A percentile compares a stretch with the other conserved stretches of the same genome.
Evolutionary conservation across 2,888 invertebrate species (phyloP).

Genomic region (Clunio marinus): DNA sequence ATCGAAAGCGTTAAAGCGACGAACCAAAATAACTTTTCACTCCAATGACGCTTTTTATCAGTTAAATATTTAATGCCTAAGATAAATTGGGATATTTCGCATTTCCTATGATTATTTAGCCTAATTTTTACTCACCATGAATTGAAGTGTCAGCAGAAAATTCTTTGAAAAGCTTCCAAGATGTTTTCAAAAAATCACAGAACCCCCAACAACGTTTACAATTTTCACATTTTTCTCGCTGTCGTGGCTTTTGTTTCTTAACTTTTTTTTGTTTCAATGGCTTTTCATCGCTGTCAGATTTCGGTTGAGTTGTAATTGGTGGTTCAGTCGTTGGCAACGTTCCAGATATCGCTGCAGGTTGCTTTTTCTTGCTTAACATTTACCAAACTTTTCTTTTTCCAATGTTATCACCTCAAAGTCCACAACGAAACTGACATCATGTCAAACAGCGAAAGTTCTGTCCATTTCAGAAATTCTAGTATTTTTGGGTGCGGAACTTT

Average conservation of each 20-base stretch:
- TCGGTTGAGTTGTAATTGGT: no score
- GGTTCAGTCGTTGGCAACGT: no score
- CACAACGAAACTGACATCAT: not conserved
- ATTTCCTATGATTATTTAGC: no score
- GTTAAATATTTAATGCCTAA: constrained; percentile 28
- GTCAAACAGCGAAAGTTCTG: not conserved
- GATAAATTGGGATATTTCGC: no score
- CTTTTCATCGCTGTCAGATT: no score
- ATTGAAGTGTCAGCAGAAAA: constrained; percentile 5
- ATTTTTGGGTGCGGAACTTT: not conserved
- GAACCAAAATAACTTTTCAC: constrained; percentile 15
- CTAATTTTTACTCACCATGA: no score
- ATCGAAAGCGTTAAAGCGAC: constrained; percentile 8
- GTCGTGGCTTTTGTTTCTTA: not conserved
- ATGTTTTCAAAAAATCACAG: constrained; percentile 18
- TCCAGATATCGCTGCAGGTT: not conserved
- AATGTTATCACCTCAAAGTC: not conserved
- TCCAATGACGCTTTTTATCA: constrained; percentile 21
- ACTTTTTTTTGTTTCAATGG: not conserved
- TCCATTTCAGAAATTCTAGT: not conserved
- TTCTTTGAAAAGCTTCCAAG: constrained; percentile 15
- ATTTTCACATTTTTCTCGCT: not conserved
- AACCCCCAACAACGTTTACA: constrained; percentile 13
- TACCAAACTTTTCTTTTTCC: not conserved
- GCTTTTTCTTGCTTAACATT: no score